A percentile compares a stretch with the other conserved stretches of the same genome.
phyloP scores from a whole-genome alignment of 2,888 invertebrate species.

The Ecdyonurus torrentis region DNA sequence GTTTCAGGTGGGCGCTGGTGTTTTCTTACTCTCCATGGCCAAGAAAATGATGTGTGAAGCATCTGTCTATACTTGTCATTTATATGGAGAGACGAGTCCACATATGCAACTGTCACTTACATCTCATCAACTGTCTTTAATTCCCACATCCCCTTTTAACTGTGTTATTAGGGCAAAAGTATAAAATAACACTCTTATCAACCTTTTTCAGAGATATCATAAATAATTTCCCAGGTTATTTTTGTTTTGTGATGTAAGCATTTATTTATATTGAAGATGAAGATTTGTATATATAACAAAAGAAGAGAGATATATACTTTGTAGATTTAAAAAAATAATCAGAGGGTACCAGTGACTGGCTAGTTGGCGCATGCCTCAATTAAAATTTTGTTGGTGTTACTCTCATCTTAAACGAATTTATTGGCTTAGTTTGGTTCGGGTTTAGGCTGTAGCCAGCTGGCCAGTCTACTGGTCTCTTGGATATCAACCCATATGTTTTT shows the following conservation, averaged over 20 bases:
- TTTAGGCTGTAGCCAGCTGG: not conserved
- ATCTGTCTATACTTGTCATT: not conserved
- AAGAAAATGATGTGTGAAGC: not conserved
- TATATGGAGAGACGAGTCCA: not conserved
- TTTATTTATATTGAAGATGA: not conserved
- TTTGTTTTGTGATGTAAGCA: too few species aligned
- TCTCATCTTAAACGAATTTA: too few species aligned
- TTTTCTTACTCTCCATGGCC: not conserved
- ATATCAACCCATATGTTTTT: not conserved
- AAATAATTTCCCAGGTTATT: not conserved
- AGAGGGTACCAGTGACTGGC: not conserved
- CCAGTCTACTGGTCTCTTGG: not conserved
- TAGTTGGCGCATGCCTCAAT: not conserved
- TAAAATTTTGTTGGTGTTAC: too few species aligned
- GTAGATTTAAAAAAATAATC: not conserved
- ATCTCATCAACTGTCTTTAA: not conserved
- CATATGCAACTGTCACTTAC: not conserved
- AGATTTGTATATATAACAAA: not conserved
- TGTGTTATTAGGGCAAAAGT: not conserved
- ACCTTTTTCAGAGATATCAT: not conserved
- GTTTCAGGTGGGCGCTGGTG: constrained; percentile 18
- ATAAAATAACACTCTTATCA: not conserved
- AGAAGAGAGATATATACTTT: not conserved
- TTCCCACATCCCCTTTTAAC: not conserved
- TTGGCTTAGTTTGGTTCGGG: too few species aligned